phyloP scores from a whole-genome alignment of 2,888 invertebrate species.

The Andricus curvator region DNA sequence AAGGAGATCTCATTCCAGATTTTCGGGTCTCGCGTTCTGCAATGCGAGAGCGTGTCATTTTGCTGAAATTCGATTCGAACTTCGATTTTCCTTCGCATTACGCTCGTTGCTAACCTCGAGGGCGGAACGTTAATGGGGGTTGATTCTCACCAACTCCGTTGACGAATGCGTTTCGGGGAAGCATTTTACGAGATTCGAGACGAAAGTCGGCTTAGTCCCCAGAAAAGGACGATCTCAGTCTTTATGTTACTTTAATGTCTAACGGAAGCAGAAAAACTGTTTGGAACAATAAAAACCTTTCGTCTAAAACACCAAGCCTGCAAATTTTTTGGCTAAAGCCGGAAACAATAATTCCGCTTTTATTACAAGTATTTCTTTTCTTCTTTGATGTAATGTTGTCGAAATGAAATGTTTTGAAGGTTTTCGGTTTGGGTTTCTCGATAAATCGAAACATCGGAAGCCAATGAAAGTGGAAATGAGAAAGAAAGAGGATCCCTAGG shows the following conservation, averaged over 20 bases:
- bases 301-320: not conserved
- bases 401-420: conserved; percentile 45
- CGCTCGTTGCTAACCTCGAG: conserved; percentile 53
- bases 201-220: not conserved
- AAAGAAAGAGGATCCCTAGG: conserved; percentile 75
- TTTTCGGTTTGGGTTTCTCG: conserved; percentile 76
- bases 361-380: too few relatives aligned
- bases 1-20: conserved; percentile 62
- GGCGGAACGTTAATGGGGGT: conserved; percentile 51
- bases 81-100: conserved; percentile 62
- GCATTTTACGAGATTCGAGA: conserved; percentile 23
- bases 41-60: conserved; percentile 63
- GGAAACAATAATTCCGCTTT: too few relatives aligned
- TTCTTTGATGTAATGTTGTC: too few relatives aligned
- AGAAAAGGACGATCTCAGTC: not conserved
- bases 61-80: conserved; percentile 62
- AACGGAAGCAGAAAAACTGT: not conserved
- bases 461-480: conserved; percentile 68
- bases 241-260: not conserved
- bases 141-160: conserved; percentile 14
- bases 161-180: conserved; percentile 21
- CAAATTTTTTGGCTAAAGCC: too few relatives aligned
- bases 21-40: conserved; percentile 59
- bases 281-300: not conserved
- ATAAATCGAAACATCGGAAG: conserved; percentile 76